Evolutionary conservation across 2,113 vertebrate species (phyloP).

Genomic region (Elanus axillaris): DNA sequence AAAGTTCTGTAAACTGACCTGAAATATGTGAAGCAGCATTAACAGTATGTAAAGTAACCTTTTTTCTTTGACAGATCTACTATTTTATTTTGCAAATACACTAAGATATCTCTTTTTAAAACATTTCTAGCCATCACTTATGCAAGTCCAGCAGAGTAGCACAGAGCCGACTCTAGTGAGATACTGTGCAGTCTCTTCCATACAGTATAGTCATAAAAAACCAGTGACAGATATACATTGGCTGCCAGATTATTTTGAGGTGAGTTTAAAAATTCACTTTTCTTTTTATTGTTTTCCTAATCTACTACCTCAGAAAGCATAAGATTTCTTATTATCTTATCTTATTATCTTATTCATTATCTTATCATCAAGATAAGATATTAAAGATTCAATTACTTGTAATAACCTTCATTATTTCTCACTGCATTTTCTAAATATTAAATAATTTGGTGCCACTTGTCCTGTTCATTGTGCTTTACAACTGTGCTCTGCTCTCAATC

Average conservation of each 20-base stretch:
- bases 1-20: background rate
- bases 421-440: background rate
- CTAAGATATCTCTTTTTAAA: background rate
- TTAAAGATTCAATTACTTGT: background rate
- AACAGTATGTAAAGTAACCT: background rate
- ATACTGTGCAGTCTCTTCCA: conserved; percentile 78
- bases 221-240: conserved; percentile 86
- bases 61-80: background rate
- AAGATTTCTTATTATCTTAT: too few relatives aligned
- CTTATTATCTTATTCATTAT: too few relatives aligned
- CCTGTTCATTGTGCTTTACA: background rate
- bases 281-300: background rate
- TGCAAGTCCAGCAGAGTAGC: conserved; percentile 39
- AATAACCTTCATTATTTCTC: background rate
- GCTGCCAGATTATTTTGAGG: conserved; percentile 82
- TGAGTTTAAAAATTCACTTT: conserved; percentile 48
- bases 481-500: background rate
- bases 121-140: conserved; percentile 55
- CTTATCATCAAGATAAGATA: background rate
- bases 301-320: background rate
- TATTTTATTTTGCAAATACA: background rate
- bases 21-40: background rate
- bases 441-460: background rate
- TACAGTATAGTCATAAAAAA: conserved; percentile 77
- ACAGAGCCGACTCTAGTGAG: conserved; percentile 68